A percentile compares a stretch with the other conserved stretches of the same genome.
phyloP scores from a whole-genome alignment of 2,797 vertebrate species.

The Rhinogobio ventralis region DNA sequence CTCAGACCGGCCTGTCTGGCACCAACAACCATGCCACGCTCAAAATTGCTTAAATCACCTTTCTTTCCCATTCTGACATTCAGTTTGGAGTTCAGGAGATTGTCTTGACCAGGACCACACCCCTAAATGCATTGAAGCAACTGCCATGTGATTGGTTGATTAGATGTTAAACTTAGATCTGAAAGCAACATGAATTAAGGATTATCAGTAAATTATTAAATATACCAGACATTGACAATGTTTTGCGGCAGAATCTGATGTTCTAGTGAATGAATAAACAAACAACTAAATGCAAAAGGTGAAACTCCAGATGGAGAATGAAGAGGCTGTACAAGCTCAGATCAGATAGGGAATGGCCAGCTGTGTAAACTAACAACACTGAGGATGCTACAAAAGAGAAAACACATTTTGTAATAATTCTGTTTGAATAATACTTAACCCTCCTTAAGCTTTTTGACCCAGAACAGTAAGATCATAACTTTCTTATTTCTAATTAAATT shows the following conservation, averaged over 20 bases:
- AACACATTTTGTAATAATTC: background rate
- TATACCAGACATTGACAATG: too few species aligned
- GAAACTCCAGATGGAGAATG: background rate
- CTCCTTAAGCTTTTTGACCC: background rate
- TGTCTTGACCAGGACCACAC: too few species aligned
- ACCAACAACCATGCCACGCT: too few species aligned
- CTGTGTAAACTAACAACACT: slow-evolving; percentile 28
- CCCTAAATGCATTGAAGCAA: too few species aligned
- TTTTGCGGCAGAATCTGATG: background rate
- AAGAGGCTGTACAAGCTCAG: background rate
- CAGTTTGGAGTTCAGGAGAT: too few species aligned
- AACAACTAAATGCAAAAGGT: background rate
- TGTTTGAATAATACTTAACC: background rate
- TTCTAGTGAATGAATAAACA: background rate
- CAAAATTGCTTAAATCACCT: too few species aligned
- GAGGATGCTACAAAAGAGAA: background rate
- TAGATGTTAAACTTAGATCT: background rate
- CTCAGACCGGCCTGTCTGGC: too few species aligned
- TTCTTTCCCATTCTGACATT: too few species aligned
- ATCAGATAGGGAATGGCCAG: background rate
- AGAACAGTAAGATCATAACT: background rate
- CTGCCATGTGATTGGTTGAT: too few species aligned
- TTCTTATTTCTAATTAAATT: background rate
- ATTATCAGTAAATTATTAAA: background rate
- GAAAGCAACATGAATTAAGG: too few species aligned